Evolutionary conservation across 2,113 vertebrate genomes (phyloP), one percentile per base, ranked within the genome.

Genomic region (Forbesichthys agassizii): DNA sequence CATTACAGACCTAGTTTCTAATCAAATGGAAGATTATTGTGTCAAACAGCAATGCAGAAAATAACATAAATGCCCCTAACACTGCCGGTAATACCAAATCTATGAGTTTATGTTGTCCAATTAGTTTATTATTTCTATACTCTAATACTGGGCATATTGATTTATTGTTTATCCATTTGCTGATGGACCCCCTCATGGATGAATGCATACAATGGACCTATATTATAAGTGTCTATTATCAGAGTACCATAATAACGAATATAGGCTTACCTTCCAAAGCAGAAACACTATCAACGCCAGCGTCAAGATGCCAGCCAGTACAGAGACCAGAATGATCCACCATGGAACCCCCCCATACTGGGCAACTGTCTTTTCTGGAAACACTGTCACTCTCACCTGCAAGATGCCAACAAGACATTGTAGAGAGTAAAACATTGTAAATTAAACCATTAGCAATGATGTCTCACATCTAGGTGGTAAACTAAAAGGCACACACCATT

Each of bases 321-420:
- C 88, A 8, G 98, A 94, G 73, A 99, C 93, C 0, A 94, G 79
- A 0, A 99, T 96, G 90, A 98, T 95, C 98, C 98, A 99, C 98
- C 96, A 99, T 0, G 95, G 94, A 1, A 96, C 90, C 33, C 95
- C 96, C 0, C 91, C 93, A 16, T 95, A 91, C 49, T 94, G 94
- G 5, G 93, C 86, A 3, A 86, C 88, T 0, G 91, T 81, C 64
- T 93, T 92, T 36, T 96, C 96, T 58, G 97, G 96, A 54, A 96
- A 98, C 68, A 99, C 96, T 0, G 93, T 93, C 68, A 99, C 89
- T 1, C 85, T 95, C 49, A 98, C 95, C 98, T 99, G 69, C 5
- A 3, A 63, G 11, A 5, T 54, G 14, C 27, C 71, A 10, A 54
- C 51, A 74, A 55, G 33, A 62, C 18, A 66, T 4, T 16, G 58